Evolutionary conservation across 1,140 invertebrate species (phyloP), one percentile per base, ranked within the genome.

Genomic region (Scaptomyza montana): DNA sequence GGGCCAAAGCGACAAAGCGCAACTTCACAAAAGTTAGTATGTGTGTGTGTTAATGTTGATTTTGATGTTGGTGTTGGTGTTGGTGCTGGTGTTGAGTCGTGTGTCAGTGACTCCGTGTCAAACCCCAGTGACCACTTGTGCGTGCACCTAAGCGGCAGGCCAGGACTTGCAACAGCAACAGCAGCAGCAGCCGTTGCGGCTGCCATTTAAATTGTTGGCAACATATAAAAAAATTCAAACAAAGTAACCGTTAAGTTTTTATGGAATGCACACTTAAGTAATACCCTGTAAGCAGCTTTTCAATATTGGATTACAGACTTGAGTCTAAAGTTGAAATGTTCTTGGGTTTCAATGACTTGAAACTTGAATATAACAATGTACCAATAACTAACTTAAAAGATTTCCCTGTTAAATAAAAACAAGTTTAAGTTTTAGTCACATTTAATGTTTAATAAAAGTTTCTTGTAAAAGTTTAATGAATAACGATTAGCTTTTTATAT

Each of bases 131-230:
- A 77, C 79, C 84, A 84, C 84, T 89, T 89, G 67, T 70, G 61
- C 63, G 74, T 67, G 65, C 84, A 89, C 65, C 84, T 89, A 78
- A 89, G 84, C 84, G 84, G 74, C 84, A 89, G 84, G 50, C 74
- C 81, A 74, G 43, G 28, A 47, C 56, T 16, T 51, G 69, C 67
- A 61, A 56, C 30, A 65, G 65, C 59, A 21, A 13, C 39, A 19
- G 50, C 50, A 25, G 12, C 69, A 64, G 61, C 76, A 73, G 68
- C 67, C 69, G 56, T 36, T 46, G 49, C 33, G 70, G 39, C 76
- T 82, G 75, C 72, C 82, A 81, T 87, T 87, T 86, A 87, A 82
- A 87, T 81, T 82, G 73, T 89, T 80, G 63, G 71, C 57, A 33
- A 36, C 12, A n/a, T 28, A 30, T 19, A 36, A 43, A 10, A 28